Base-by-base conservation (phyloP, 2,888 invertebrate genomes). In the Stictocephala bisonia region DNA sequence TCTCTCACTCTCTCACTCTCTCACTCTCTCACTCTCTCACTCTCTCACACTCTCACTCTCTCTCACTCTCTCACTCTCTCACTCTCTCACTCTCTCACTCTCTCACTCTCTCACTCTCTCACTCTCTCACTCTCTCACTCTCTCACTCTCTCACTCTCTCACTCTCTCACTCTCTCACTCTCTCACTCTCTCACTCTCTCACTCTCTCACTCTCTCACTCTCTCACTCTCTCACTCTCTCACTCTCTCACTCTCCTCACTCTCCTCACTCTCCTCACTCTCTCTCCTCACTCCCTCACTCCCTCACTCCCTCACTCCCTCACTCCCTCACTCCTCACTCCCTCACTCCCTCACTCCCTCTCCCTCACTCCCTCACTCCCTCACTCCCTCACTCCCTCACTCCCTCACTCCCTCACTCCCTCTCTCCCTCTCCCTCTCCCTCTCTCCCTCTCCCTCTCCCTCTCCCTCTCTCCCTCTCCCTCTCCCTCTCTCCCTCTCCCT, bases 201-300 rank as follows among this genome's bases (percentile, higher is more conserved):
- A 22, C 72, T 48, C 64, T 68, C 68, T 60, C 53, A 40, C 68
- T 35, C 64, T n/a, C 56, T 31, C 72, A 53, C 60, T 40, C 22
- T 22, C 35, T 27, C 22, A 31, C 56, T n/a, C 73, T 35, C 31
- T 27, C 71, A 27, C 41, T 66, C 72, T 18, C 35, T 22, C 44
- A 24, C 35, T 58, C 24, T 50, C 67, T 29, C 29, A 18, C 64
- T 41, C 35, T 53, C 20, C 11, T 58, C 35, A 48, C 51, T 50
- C 48, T 15, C 70, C 31, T 9, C 35, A 13, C 26, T 24, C 50
- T 41, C 44, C 40, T 41, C 24, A 40, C 58, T 26, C 31, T n/a
- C n/a, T n/a, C n/a, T n/a, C n/a, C n/a, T n/a, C n/a, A n/a, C n/a
- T n/a, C n/a, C n/a, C n/a, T n/a, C 40, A 48, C 20, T 29, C 24